phyloP scores from a whole-genome alignment of 2,113 vertebrate genomes.

The Cynopterus brachyotis region DNA sequence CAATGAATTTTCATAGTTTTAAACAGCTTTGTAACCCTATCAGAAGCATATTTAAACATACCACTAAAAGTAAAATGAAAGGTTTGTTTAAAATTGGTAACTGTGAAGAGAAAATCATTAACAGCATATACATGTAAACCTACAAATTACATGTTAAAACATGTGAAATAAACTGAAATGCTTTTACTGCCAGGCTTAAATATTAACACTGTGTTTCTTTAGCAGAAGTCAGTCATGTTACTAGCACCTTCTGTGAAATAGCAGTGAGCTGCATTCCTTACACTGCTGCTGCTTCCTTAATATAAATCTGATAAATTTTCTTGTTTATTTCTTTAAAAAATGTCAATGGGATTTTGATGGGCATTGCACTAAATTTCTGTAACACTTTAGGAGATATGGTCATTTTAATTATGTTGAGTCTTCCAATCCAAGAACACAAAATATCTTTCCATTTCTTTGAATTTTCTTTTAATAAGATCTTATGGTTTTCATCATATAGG shows the following conservation, averaged over 20 bases:
- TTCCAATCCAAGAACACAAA: too few species aligned
- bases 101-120: slow-evolving; percentile 52
- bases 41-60: slow-evolving; percentile 48
- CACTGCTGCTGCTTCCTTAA: not conserved
- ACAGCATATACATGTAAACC: not conserved
- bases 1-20: slow-evolving; percentile 4
- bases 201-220: not conserved
- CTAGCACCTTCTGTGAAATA: slow-evolving; percentile 33
- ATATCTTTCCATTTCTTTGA: too few species aligned
- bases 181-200: slow-evolving; percentile 31
- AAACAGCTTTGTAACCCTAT: slow-evolving; percentile 10
- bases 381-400: too few species aligned
- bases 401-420: too few species aligned
- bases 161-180: slow-evolving; percentile 59
- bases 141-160: slow-evolving; percentile 53
- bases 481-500: too few species aligned
- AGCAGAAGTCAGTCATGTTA: slow-evolving; percentile 13
- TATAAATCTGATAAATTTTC: too few species aligned
- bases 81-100: slow-evolving; percentile 43
- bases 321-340: too few species aligned
- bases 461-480: too few species aligned
- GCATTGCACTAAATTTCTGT: too few species aligned
- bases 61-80: slow-evolving; percentile 54
- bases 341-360: too few species aligned
- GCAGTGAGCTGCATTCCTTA: not conserved